Evolutionary conservation across 1,140 invertebrate species (phyloP), one percentile per base, ranked within the genome.

Genomic region (Brachionus angularis): DNA sequence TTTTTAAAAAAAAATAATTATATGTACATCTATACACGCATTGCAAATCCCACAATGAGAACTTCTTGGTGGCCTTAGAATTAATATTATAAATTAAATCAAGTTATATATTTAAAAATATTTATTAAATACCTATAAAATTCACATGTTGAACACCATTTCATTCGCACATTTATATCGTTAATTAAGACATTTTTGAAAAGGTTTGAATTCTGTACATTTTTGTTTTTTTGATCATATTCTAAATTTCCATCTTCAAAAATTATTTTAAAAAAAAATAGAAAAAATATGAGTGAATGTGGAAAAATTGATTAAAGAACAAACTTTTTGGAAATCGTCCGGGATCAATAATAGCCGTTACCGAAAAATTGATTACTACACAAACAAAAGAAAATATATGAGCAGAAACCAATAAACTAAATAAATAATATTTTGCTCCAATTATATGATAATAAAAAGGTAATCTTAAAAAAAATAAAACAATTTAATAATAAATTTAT

Each of bases 31-130:
- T 80, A 98, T 96, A 83, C 95, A 98, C 78, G 92, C 91, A 85
- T 98, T 95, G 84, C 96, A 99, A 55, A 97, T 93, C 77, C 92
- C 96, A 83, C 96, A 99, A 84, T 98, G 95, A 55, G 93, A 96
- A 83, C 95, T 97, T 79, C 96, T 85, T 69, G 96, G 96, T 78
- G 95, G 94, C 76, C 95, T n/a, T n/a, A n/a, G n/a, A n/a, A n/a
- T n/a, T 86, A n/a, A n/a, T n/a, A n/a, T n/a, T n/a, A n/a, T n/a
- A n/a, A n/a, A n/a, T n/a, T n/a, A n/a, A n/a, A n/a, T n/a, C n/a
- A n/a, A n/a, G n/a, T n/a, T n/a, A n/a, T n/a, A n/a, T n/a, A n/a
- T n/a, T n/a, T n/a, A n/a, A n/a, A n/a, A n/a, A n/a, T n/a, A n/a
- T n/a, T n/a, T n/a, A n/a, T n/a, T n/a, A n/a, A n/a, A n/a, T n/a